A percentile compares a stretch with the other conserved stretches of the same genome.
Conservation (phyloP, 2,888 invertebrate species). For the Platypus cylindrus region DNA sequence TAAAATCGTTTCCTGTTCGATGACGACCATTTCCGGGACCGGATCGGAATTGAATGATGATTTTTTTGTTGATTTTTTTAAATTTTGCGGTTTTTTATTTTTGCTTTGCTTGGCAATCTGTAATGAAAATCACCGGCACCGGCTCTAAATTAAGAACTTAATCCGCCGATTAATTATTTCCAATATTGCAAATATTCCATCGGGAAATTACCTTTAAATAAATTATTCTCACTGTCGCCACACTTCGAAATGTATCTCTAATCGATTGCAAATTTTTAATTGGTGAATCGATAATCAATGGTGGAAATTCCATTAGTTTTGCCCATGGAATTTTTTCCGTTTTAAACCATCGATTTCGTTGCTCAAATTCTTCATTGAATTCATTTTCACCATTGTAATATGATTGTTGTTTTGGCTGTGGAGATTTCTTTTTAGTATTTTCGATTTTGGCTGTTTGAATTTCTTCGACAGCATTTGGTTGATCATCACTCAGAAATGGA, state of each 20-base stretch:
- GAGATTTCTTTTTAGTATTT: neutral
- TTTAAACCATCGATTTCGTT: conserved; percentile 34
- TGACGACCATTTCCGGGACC: conserved; percentile 9
- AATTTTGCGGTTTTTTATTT: conserved; percentile 11
- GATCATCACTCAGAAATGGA: conserved; percentile 38
- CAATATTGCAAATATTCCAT: too few relatives aligned
- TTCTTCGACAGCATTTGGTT: conserved; percentile 26
- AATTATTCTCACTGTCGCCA: conserved; percentile 39
- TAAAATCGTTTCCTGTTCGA: conserved; percentile 23
- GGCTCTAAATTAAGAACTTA: too few relatives aligned
- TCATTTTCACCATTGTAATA: conserved; percentile 24
- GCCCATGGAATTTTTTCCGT: conserved; percentile 41
- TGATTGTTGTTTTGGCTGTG: conserved; percentile 6
- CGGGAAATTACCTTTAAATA: conserved; percentile 40
- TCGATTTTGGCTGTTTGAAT: conserved; percentile 9
- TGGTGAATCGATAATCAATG: conserved; percentile 36
- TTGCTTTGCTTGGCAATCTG: conserved; percentile 8
- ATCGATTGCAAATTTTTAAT: conserved; percentile 36
- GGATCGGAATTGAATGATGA: conserved; percentile 3
- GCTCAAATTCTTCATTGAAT: conserved; percentile 21
- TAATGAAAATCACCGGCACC: too few relatives aligned
- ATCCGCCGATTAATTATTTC: too few relatives aligned
- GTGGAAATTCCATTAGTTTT: conserved; percentile 41
- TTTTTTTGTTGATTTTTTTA: conserved; percentile 13
- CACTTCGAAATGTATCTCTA: conserved; percentile 43